A percentile compares a stretch with the other conserved stretches of the same genome.
These are phyloP conservation scores for Hydropotes inermis DNA, from an alignment of 2,113 vertebrate genomes.

Conservation along the genomic window DNA sequence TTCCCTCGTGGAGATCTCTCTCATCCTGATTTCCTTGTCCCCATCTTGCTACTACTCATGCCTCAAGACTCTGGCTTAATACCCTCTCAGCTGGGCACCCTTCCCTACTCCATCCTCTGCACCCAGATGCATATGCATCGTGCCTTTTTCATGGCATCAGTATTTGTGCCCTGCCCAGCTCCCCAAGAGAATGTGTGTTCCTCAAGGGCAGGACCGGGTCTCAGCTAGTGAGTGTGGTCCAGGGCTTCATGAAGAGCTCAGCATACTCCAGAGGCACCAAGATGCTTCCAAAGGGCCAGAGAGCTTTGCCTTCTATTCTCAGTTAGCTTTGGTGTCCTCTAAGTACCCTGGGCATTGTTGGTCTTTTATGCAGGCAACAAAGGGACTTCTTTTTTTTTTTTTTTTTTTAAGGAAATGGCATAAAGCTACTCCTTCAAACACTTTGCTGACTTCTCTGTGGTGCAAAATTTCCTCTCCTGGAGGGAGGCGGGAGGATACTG, in stretches of 20 bases:
- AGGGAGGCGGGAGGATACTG: background rate
- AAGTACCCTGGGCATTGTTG: background rate
- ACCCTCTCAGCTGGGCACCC: background rate
- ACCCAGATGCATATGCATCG: accelerated
- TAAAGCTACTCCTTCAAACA: background rate
- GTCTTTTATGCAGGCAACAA: background rate
- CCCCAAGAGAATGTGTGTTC: background rate
- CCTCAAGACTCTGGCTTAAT: background rate
- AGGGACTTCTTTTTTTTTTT: background rate
- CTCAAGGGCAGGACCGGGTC: background rate
- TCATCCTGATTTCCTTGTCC: background rate
- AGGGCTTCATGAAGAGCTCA: background rate
- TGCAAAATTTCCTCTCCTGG: background rate
- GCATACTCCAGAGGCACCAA: background rate
- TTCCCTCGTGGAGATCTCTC: background rate
- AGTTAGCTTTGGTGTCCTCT: background rate
- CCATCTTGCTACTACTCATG: background rate
- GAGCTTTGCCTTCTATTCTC: background rate
- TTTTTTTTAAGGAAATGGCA: background rate
- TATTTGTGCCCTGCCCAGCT: background rate
- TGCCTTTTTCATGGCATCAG: background rate
- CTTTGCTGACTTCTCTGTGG: background rate
- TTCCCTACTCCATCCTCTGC: background rate
- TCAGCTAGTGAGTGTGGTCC: background rate
- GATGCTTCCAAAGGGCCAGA: background rate